Evolutionary conservation across 1,140 invertebrate species (phyloP).

Genomic region (Callitettix versicolor): DNA sequence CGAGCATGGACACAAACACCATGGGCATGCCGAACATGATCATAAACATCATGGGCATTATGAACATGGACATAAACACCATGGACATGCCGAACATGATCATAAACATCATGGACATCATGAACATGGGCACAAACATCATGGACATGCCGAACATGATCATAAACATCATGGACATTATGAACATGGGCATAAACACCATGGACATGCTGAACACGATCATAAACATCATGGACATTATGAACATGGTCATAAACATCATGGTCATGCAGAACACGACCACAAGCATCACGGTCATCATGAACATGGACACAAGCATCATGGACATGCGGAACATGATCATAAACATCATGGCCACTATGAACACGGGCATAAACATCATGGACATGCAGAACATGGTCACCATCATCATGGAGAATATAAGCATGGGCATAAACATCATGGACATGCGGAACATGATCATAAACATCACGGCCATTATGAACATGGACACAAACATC

Average conservation of each 20-base stretch:
- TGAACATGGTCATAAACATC: slow-evolving; percentile 4
- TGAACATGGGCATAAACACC: slow-evolving; percentile 4
- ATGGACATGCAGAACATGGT: slow-evolving; percentile 8
- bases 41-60: slow-evolving; percentile 5
- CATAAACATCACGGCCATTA: background rate
- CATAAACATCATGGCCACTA: slow-evolving; percentile 1
- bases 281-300: slow-evolving; percentile 2
- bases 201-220: slow-evolving; percentile 2
- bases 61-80: slow-evolving; percentile 3
- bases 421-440: slow-evolving; percentile 1
- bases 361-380: background rate
- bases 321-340: background rate
- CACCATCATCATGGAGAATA: background rate
- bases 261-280: background rate
- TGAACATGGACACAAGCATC: slow-evolving; percentile 1
- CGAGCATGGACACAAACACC: slow-evolving; percentile 6
- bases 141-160: slow-evolving; percentile 5
- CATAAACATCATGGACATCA: slow-evolving; percentile 1
- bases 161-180: slow-evolving; percentile 3
- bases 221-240: background rate
- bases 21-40: background rate
- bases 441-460: background rate
- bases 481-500: slow-evolving; percentile 2
- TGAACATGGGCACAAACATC: slow-evolving; percentile 7
- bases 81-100: background rate